phyloP scores from a whole-genome alignment of 2,797 vertebrate genomes.

The Nasua narica region DNA sequence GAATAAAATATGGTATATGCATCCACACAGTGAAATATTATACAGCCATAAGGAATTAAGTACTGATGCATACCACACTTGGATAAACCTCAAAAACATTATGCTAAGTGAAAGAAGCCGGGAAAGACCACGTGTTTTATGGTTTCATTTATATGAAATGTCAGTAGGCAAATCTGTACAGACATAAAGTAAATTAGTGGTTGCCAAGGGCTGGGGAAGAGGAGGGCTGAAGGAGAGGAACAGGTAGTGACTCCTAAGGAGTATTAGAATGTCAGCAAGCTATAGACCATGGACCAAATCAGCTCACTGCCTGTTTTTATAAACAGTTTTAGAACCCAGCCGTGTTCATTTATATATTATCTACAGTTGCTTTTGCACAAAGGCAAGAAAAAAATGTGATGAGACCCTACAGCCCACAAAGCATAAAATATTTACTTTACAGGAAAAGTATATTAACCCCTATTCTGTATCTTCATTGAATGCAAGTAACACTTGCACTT shows the following conservation, averaged over 20 bases:
- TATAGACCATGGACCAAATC: neutral
- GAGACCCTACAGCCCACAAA: neutral
- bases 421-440: neutral
- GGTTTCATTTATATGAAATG: neutral
- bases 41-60: neutral
- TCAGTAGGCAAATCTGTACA: neutral
- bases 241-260: neutral
- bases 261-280: neutral
- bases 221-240: neutral
- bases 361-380: neutral
- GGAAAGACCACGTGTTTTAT: neutral
- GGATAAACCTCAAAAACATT: neutral
- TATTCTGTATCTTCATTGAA: neutral
- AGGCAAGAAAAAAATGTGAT: neutral
- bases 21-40: neutral
- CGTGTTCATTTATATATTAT: neutral
- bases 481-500: neutral
- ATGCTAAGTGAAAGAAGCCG: neutral
- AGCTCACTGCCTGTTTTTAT: neutral
- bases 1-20: neutral
- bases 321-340: neutral
- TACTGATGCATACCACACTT: neutral
- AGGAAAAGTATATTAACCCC: neutral
- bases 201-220: neutral
- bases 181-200: neutral